Evolutionary conservation across 2,888 invertebrate genomes (phyloP).

Genomic region (Desoria tigrina): DNA sequence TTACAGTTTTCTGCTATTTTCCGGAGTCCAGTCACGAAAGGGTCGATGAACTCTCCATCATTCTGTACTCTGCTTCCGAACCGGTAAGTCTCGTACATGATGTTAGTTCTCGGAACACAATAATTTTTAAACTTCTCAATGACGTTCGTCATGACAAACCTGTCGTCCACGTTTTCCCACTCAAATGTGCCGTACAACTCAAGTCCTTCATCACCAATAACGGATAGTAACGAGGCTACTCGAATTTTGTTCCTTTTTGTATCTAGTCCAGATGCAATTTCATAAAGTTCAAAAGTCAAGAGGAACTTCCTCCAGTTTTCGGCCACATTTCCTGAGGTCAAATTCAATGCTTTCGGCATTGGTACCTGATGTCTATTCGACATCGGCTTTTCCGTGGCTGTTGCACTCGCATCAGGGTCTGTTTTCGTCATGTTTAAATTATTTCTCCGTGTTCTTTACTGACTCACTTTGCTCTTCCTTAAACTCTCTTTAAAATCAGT

Average conservation of each 20-base stretch:
- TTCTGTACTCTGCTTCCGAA: neutral
- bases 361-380: too few species aligned
- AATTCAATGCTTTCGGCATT: neutral
- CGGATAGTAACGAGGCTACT: neutral
- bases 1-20: too few species aligned
- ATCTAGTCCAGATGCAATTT: neutral
- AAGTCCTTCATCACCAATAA: neutral
- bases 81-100: constrained; percentile 1
- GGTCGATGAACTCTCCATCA: neutral
- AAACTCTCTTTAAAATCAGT: too few species aligned
- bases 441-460: too few species aligned
- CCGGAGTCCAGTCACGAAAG: neutral
- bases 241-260: neutral
- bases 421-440: too few species aligned
- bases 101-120: neutral
- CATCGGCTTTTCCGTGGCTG: too few species aligned
- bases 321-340: neutral
- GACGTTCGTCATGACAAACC: neutral
- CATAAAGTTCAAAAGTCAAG: neutral
- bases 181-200: neutral
- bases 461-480: too few species aligned
- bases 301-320: constrained; percentile 3
- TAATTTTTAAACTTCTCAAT: neutral
- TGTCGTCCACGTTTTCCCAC: neutral
- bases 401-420: too few species aligned